Percentiles rank a stretch among this genome's conserved stretches.
These are phyloP conservation scores for Spisula solida DNA, from an alignment of 2,888 invertebrate species.

Conservation along the genomic window DNA sequence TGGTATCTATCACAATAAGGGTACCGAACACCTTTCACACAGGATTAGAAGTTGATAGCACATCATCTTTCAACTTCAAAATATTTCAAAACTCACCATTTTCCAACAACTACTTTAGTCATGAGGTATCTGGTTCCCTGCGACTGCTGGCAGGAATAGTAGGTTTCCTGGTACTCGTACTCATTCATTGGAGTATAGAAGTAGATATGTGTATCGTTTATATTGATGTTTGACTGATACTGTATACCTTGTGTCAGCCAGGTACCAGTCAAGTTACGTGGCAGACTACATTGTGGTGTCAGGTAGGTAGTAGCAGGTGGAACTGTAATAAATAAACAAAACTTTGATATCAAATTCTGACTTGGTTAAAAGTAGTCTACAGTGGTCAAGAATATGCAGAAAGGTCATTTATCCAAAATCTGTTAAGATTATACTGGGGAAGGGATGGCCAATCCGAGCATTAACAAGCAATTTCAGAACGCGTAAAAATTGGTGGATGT, in stretches of 20 bases:
- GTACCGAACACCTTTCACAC: too few species aligned
- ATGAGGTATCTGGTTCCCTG: constrained; percentile 97
- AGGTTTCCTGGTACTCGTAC: constrained; percentile 91
- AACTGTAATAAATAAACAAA: constrained; percentile 72
- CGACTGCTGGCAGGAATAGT: constrained; percentile 97
- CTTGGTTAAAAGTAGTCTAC: background rate
- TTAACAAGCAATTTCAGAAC: too few species aligned
- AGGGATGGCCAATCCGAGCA: too few species aligned
- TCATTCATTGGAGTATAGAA: constrained; percentile 98
- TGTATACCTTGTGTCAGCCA: constrained; percentile 98
- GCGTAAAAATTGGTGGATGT: too few species aligned
- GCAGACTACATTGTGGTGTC: constrained; percentile 95
- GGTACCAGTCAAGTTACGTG: constrained; percentile 96
- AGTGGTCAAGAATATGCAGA: too few species aligned
- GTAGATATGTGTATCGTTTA: constrained; percentile 98
- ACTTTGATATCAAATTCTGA: background rate
- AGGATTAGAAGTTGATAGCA: too few species aligned
- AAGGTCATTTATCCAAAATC: too few species aligned
- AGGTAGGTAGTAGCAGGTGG: constrained; percentile 79
- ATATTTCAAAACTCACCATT: constrained; percentile 90
- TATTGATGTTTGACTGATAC: constrained; percentile 94
- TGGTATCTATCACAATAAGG: too few species aligned
- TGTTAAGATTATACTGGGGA: too few species aligned
- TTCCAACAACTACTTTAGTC: constrained; percentile 98
- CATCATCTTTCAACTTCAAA: background rate